Conservation (phyloP, 2,888 invertebrate species). For the Conus canariensis region DNA sequence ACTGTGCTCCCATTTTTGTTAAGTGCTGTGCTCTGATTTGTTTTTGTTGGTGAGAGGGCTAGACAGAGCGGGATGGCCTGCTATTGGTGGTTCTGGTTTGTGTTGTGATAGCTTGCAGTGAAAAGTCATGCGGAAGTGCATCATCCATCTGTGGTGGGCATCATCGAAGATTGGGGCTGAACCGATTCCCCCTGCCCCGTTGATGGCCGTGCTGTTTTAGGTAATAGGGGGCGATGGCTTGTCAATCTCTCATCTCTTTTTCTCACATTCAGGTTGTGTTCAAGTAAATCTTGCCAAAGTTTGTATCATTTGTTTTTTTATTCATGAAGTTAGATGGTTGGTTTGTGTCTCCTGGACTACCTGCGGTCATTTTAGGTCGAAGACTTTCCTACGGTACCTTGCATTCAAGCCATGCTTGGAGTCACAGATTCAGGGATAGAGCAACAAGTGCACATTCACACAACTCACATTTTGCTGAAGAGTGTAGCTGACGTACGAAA, state of each 20-base stretch:
- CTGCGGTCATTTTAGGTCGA: too few relatives aligned
- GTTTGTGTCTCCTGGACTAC: neutral
- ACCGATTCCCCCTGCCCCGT: neutral
- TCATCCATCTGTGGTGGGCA: neutral
- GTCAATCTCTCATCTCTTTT: neutral
- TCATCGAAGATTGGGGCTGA: neutral
- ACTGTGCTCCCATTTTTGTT: too few relatives aligned
- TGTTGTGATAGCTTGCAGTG: neutral
- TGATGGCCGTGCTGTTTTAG: neutral
- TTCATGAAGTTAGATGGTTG: neutral
- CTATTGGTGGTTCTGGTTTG: neutral
- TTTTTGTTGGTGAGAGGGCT: too few relatives aligned
- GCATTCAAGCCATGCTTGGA: neutral
- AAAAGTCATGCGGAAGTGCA: neutral
- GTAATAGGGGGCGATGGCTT: neutral
- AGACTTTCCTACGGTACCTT: too few relatives aligned
- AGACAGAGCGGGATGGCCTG: neutral
- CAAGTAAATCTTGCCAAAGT: slow-evolving; percentile 4
- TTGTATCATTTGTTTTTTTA: neutral
- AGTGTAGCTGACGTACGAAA: too few relatives aligned
- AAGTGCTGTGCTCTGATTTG: too few relatives aligned
- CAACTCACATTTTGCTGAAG: too few relatives aligned
- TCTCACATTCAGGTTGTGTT: neutral
- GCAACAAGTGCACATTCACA: too few relatives aligned
- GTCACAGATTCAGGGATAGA: neutral